phyloP scores from a whole-genome alignment of 1,140 invertebrate genomes.

The Calliopsis andreniformis region DNA sequence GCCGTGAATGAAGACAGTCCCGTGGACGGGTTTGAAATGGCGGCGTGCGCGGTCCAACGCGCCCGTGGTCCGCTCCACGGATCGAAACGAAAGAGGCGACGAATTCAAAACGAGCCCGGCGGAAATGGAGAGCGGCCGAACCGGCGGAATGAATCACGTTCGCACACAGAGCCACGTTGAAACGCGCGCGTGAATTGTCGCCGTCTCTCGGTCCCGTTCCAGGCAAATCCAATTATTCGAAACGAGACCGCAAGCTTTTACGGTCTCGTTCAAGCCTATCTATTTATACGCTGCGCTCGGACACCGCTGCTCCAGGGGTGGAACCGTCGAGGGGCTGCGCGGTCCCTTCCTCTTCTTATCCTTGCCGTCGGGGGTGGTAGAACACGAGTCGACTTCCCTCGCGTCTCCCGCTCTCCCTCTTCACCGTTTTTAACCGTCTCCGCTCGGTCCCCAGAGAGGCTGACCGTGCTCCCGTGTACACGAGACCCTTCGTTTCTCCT shows the following conservation, averaged over 20 bases:
- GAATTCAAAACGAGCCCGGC: slow-evolving; percentile 55
- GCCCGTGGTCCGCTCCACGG: slow-evolving; percentile 12
- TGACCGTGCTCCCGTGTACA: slow-evolving; percentile 21
- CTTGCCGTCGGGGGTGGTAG: background rate
- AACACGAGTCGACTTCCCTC: slow-evolving; percentile 42
- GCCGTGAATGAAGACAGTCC: slow-evolving; percentile 1
- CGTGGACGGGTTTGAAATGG: background rate
- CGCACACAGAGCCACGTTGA: slow-evolving; percentile 6
- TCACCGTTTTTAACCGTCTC: slow-evolving; percentile 1
- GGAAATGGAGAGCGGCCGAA: slow-evolving; percentile 45
- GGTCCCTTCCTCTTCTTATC: slow-evolving; percentile 21
- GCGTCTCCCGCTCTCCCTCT: slow-evolving; percentile 10
- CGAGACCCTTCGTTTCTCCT: slow-evolving; percentile 4
- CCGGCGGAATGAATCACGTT: slow-evolving; percentile 41
- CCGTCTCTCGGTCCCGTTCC: slow-evolving; percentile 68
- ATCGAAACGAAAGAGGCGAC: slow-evolving; percentile 50
- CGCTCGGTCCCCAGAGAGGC: slow-evolving; percentile 10
- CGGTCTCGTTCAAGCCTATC: slow-evolving; percentile 73
- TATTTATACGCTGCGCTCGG: slow-evolving; percentile 70
- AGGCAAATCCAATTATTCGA: slow-evolving; percentile 79
- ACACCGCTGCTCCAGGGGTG: slow-evolving; percentile 2
- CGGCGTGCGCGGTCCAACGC: slow-evolving; percentile 37
- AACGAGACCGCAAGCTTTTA: slow-evolving; percentile 78
- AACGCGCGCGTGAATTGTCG: slow-evolving; percentile 57
- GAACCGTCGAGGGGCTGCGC: slow-evolving; percentile 6